Evolutionary conservation across 2,888 invertebrate genomes (phyloP).

Genomic region (Odontocerum albicorne): DNA sequence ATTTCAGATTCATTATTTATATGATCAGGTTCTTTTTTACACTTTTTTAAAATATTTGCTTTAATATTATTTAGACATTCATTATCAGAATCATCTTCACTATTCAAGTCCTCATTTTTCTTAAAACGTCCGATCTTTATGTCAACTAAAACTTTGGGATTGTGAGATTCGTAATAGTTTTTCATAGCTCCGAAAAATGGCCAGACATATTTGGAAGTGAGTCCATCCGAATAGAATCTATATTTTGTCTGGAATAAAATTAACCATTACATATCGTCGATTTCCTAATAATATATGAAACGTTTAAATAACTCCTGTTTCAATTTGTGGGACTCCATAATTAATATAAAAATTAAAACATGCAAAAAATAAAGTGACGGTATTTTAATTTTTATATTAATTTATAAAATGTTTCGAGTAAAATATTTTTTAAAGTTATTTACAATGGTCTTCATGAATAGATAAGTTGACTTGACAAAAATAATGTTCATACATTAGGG

Average conservation of each 20-base stretch:
- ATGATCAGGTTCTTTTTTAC: slow-evolving; percentile 4
- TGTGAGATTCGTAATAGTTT: slow-evolving; percentile 17
- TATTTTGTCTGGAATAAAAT: slow-evolving; percentile 36
- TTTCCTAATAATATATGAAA: neutral
- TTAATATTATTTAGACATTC: slow-evolving; percentile 28
- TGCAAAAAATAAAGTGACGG: no score
- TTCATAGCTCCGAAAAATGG: slow-evolving; percentile 28
- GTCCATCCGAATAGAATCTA: slow-evolving; percentile 14
- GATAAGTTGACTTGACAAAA: no score
- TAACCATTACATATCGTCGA: neutral
- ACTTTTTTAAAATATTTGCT: slow-evolving; percentile 12
- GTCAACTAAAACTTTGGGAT: neutral
- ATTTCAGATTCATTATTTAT: neutral
- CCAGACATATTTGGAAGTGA: slow-evolving; percentile 20
- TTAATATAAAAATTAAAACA: no score
- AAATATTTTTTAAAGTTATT: no score
- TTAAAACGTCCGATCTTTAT: neutral
- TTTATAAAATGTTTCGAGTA: no score
- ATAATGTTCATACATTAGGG: no score
- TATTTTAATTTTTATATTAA: no score
- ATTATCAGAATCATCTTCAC: slow-evolving; percentile 20
- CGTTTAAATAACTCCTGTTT: neutral
- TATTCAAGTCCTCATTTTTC: neutral
- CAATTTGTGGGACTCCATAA: neutral
- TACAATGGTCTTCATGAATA: no score